Evolutionary conservation across 2,113 vertebrate species (phyloP), one percentile per base, ranked within the genome.

Genomic region (Trichomycterus rosablanca): DNA sequence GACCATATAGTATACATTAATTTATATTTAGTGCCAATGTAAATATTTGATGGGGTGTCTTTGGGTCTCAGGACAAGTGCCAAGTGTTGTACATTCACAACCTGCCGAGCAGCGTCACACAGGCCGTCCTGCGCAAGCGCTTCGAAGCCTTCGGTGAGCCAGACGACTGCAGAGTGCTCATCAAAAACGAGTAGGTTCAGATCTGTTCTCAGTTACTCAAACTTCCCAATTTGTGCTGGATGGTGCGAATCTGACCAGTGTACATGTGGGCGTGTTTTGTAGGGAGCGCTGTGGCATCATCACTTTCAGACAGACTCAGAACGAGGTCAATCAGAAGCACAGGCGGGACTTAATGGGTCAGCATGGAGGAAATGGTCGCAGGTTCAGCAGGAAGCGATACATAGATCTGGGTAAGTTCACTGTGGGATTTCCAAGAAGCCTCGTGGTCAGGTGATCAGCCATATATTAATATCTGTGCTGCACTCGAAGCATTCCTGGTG

Each of bases 201-300:
- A n/a, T n/a, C n/a, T n/a, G n/a, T n/a, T n/a, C n/a, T n/a, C n/a
- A n/a, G n/a, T n/a, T n/a, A n/a, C n/a, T n/a, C n/a, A n/a, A n/a
- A n/a, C n/a, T n/a, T n/a, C n/a, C n/a, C n/a, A n/a, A n/a, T n/a
- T n/a, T n/a, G n/a, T n/a, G n/a, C n/a, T n/a, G n/a, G n/a, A n/a
- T n/a, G n/a, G n/a, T 11, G 6, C 5, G 1, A 19, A 2, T 6
- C 34, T 57, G 26, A 68, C 7, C 37, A 19, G 12, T 52, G 34
- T 67, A 39, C 59, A 2, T 63, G 1, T 56, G 39, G 35, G 44
- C 64, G 51, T 78, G 70, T 1, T 39, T 85, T n/a, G 76, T 44
- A 93, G 92, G 8, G 89, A 97, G 77, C 94, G 93, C 71, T 91
- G 89, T 0, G 96, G 95, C 43, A 88, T 96, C 76, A 92, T 98